Evolutionary conservation across 2,888 invertebrate genomes (phyloP).

Genomic region (Microctonus hyperodae): DNA sequence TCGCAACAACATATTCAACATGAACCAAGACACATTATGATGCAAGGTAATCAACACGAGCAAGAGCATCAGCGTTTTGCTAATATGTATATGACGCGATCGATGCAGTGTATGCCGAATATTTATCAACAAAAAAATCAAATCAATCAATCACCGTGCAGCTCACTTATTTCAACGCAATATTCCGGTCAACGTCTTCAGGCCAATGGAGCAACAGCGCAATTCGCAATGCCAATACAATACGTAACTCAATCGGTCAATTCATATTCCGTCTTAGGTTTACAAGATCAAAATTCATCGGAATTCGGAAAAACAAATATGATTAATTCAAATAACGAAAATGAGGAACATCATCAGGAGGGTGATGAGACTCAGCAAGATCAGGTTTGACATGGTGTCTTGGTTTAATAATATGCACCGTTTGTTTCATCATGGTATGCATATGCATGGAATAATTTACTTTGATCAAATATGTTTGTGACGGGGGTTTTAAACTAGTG

Average conservation of each 20-base stretch:
- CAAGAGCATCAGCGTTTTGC: slow-evolving; percentile 27
- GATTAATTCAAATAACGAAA: slow-evolving; percentile 38
- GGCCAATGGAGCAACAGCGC: slow-evolving; percentile 42
- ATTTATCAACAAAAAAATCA: slow-evolving; percentile 38
- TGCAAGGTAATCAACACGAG: slow-evolving; percentile 32
- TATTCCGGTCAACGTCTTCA: slow-evolving; percentile 36
- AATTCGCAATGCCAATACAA: slow-evolving; percentile 44
- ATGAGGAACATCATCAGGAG: slow-evolving; percentile 49
- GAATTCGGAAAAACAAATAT: slow-evolving; percentile 46
- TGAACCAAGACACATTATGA: neutral
- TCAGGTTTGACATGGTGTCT: slow-evolving; percentile 57
- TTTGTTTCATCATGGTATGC: neutral
- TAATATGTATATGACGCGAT: slow-evolving; percentile 28
- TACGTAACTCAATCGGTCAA: slow-evolving; percentile 39
- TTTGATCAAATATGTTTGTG: slow-evolving; percentile 34
- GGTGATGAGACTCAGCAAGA: slow-evolving; percentile 58
- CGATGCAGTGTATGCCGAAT: neutral
- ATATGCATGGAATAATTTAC: slow-evolving; percentile 14
- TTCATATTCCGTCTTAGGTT: slow-evolving; percentile 50
- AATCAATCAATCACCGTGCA: slow-evolving; percentile 42
- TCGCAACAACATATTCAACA: slow-evolving; percentile 40
- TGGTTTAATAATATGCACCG: slow-evolving; percentile 33
- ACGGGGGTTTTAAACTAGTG: neutral
- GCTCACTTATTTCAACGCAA: slow-evolving; percentile 42
- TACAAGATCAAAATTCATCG: slow-evolving; percentile 53